Evolutionary conservation across 2,113 vertebrate genomes (phyloP).

Genomic region (Hyperopisus bebe): DNA sequence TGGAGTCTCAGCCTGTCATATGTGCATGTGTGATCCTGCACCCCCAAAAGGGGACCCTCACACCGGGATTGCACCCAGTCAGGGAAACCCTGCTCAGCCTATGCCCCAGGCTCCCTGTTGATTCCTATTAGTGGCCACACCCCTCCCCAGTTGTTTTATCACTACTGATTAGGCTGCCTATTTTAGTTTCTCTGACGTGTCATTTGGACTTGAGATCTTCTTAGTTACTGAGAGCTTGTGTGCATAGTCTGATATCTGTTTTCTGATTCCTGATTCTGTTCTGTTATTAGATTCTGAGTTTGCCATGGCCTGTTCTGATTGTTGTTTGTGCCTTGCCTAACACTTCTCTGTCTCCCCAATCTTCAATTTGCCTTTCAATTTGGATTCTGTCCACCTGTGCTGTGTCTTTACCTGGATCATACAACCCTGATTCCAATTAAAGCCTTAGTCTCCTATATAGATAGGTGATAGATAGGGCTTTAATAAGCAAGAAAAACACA

Average conservation of each 20-base stretch:
- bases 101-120: too few relatives aligned
- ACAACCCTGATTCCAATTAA: neutral
- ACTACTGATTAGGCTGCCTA: neutral
- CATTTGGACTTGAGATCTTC: neutral
- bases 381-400: neutral
- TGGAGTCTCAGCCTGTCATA: too few relatives aligned
- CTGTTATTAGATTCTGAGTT: neutral
- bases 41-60: too few relatives aligned
- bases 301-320: neutral
- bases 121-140: neutral
- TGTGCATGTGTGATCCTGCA: too few relatives aligned
- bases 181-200: neutral
- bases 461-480: conserved; percentile 29
- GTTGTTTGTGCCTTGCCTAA: neutral
- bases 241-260: neutral
- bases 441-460: neutral
- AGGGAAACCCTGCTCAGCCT: too few relatives aligned
- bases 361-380: neutral
- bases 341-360: neutral
- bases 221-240: too few relatives aligned
- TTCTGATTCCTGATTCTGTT: neutral
- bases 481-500: conserved; percentile 32
- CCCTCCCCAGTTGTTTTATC: neutral
- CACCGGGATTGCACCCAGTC: too few relatives aligned
- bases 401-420: neutral